Evolutionary conservation across 2,113 vertebrate species (phyloP).

Genomic region (zebrafish (Danio rerio)): GRCz12tu NC_133185.1:3075001-3075500

Average conservation of each 20-base stretch:
- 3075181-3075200: not conserved
- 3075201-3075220: constrained; percentile 1
- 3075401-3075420: constrained; percentile 31
- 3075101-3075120: not conserved
- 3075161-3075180: constrained; percentile 22
- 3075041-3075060: not conserved
- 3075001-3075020: not conserved
- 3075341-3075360: not conserved
- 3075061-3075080: not conserved
- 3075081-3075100: not conserved
- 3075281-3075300: not conserved
- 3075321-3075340: not conserved
- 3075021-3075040: not conserved
- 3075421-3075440: constrained; percentile 39
- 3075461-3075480: not conserved
- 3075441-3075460: constrained; percentile 21
- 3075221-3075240: constrained; percentile 19
- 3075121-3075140: constrained; percentile 29
- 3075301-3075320: not conserved
- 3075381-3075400: constrained; percentile 20
- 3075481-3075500: not conserved
- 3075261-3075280: not conserved
- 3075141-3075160: constrained; percentile 25
- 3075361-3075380: constrained; percentile 27
- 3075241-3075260: not conserved